Percentiles rank a stretch among this genome's conserved stretches.
phyloP scores from a whole-genome alignment of 2,113 vertebrate species.

The Gymnogyps californianus region DNA sequence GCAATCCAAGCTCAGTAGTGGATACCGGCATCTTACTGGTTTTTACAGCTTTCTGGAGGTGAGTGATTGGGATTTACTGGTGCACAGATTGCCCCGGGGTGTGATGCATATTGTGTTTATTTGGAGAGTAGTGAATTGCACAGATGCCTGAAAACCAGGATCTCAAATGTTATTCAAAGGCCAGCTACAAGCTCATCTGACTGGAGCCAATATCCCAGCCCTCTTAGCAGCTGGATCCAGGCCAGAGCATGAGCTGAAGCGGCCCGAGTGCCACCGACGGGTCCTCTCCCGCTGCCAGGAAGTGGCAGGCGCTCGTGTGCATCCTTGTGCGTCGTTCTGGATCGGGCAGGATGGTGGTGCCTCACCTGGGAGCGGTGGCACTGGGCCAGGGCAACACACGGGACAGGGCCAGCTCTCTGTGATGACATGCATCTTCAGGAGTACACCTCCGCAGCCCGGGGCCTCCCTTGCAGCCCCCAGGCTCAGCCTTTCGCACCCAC shows the following conservation, averaged over 20 bases:
- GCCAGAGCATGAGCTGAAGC: background rate
- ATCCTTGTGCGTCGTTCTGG: accelerated
- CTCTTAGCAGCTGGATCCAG: background rate
- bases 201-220: background rate
- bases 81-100: background rate
- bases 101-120: background rate
- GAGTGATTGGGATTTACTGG: background rate
- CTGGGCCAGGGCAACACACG: accelerated
- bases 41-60: background rate
- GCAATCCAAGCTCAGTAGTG: background rate
- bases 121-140: background rate
- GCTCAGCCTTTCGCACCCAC: background rate
- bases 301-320: accelerated
- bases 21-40: background rate
- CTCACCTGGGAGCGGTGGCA: background rate
- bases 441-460: accelerated
- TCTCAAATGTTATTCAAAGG: background rate
- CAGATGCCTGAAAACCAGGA: background rate
- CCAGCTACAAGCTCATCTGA: background rate
- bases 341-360: accelerated
- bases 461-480: background rate
- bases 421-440: accelerated
- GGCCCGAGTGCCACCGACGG: accelerated
- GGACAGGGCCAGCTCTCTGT: background rate
- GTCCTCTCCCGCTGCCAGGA: background rate